Evolutionary conservation across 92 coral and sea anemone genomes (phyloP).

Genomic region (Palythoa grandis): DNA sequence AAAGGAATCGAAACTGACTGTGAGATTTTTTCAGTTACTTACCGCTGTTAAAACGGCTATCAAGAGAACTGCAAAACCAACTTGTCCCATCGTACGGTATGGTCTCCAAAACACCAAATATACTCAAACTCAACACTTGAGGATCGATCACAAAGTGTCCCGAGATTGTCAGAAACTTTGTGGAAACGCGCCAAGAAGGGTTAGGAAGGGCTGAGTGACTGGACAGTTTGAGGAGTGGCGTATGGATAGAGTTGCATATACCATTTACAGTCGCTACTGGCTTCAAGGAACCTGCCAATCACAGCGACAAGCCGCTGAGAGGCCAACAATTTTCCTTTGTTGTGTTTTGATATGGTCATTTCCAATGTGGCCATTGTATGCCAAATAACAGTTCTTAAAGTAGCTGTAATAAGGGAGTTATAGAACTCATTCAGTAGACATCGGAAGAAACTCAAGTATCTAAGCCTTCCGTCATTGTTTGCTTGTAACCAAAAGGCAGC

Average conservation of each 20-base stretch:
- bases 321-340: not conserved
- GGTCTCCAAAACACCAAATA: not conserved
- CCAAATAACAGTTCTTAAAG: not conserved
- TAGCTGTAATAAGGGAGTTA: not conserved
- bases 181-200: slow-evolving; percentile 23
- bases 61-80: not conserved
- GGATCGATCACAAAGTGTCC: not conserved
- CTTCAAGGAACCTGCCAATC: not conserved
- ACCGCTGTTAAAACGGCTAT: slow-evolving; percentile 20
- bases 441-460: not conserved
- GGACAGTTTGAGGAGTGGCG: not conserved
- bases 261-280: not conserved
- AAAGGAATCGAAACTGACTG: not conserved
- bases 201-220: not conserved
- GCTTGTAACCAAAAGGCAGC: not conserved
- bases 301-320: not conserved
- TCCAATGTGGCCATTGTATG: not conserved
- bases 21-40: not conserved
- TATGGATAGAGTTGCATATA: not conserved
- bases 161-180: slow-evolving; percentile 1
- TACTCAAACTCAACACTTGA: not conserved
- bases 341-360: not conserved
- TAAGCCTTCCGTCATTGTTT: not conserved
- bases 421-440: not conserved
- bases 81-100: not conserved